These are phyloP conservation scores for Thera britannica DNA, from an alignment of 2,888 invertebrate species.

Conservation along the genomic window DNA sequence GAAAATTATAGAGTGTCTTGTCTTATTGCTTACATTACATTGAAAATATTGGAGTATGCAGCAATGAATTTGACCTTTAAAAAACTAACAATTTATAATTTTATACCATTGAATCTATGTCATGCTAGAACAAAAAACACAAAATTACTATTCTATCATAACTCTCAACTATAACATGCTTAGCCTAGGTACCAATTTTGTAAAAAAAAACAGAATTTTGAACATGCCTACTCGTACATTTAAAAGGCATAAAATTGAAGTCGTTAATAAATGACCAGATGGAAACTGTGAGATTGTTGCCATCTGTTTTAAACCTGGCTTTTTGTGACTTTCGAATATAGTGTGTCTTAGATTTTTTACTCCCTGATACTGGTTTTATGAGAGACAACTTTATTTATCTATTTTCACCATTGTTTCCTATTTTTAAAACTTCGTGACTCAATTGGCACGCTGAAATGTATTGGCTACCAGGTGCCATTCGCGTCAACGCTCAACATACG, in stretches of 20 bases:
- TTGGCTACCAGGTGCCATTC: constrained; percentile 43
- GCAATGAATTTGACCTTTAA: too few species aligned
- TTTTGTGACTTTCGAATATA: constrained; percentile 17
- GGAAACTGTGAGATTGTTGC: background rate
- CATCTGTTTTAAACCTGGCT: constrained; percentile 24
- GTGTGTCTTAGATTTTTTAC: constrained; percentile 19
- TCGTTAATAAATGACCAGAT: background rate
- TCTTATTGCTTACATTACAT: too few species aligned
- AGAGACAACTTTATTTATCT: constrained; percentile 34
- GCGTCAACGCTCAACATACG: constrained; percentile 37
- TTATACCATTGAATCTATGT: too few species aligned
- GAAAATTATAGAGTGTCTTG: too few species aligned
- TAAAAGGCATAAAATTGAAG: background rate
- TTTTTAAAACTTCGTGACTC: constrained; percentile 43
- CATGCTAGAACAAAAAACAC: too few species aligned
- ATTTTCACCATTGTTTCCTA: constrained; percentile 42
- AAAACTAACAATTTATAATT: too few species aligned
- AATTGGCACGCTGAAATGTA: constrained; percentile 44
- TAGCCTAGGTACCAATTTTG: too few species aligned
- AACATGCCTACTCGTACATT: too few species aligned
- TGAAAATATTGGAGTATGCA: too few species aligned
- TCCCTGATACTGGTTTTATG: constrained; percentile 29
- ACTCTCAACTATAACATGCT: too few species aligned
- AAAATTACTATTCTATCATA: too few species aligned
- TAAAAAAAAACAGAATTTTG: too few species aligned